Percentiles rank a stretch among this genome's conserved stretches.
Evolutionary conservation across 2,797 vertebrate genomes (phyloP).

Genomic region (Propithecus perrieri): DNA sequence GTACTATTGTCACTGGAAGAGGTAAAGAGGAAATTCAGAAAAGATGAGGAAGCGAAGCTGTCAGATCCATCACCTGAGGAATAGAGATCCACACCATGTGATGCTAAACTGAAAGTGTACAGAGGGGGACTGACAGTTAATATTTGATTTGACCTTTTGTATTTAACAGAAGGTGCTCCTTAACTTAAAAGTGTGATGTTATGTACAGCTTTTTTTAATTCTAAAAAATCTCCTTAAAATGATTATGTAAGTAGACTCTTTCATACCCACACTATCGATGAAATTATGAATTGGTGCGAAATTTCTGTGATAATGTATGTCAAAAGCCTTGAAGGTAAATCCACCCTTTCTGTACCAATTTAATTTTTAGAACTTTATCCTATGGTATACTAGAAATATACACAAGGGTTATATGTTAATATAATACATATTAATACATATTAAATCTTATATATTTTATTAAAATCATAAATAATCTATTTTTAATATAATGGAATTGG

Average conservation of each 20-base stretch:
- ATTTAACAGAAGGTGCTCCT: neutral
- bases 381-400: neutral
- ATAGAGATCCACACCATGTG: neutral
- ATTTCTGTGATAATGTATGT: neutral
- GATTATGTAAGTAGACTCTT: neutral
- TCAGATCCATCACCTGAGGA: neutral
- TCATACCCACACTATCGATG: neutral
- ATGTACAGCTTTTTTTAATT: neutral
- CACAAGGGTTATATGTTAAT: neutral
- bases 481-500: neutral
- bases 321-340: neutral
- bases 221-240: neutral
- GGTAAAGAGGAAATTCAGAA: neutral
- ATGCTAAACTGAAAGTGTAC: neutral
- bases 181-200: neutral
- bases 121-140: neutral
- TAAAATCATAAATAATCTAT: neutral
- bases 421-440: neutral
- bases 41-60: neutral
- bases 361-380: slow-evolving; percentile 24
- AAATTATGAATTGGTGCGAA: neutral
- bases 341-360: neutral
- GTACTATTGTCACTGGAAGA: neutral
- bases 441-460: neutral
- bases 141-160: neutral